Conservation (phyloP, 2,113 vertebrate species). For the Tenrec ecaudatus region DNA sequence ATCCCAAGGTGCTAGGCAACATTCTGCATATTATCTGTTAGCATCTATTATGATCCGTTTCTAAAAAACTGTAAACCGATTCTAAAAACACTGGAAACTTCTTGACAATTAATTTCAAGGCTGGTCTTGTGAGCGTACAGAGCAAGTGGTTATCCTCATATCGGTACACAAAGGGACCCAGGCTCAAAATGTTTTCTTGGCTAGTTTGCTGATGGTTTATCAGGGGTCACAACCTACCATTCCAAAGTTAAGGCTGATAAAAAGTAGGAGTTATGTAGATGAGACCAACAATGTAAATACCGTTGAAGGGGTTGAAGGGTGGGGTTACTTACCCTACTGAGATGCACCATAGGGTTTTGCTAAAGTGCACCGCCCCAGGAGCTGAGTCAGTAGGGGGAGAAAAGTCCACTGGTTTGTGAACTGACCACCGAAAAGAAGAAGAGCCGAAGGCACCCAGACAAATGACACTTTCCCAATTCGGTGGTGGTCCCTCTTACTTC, state of each 20-base stretch:
- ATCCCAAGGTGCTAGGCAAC: background rate
- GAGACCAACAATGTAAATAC: background rate
- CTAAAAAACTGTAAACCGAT: background rate
- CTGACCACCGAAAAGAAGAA: background rate
- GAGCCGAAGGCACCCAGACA: background rate
- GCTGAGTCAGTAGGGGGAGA: background rate
- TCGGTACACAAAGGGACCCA: background rate
- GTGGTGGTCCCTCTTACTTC: background rate
- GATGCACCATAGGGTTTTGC: background rate
- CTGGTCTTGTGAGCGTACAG: background rate
- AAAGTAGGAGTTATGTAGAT: background rate
- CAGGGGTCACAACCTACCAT: background rate
- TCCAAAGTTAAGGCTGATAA: background rate
- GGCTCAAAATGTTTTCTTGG: background rate
- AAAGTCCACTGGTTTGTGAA: background rate
- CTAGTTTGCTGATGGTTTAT: background rate
- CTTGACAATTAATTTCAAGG: constrained; percentile 8
- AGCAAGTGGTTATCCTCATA: background rate
- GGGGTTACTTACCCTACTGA: background rate
- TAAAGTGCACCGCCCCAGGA: background rate
- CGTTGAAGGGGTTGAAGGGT: background rate
- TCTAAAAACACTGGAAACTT: background rate
- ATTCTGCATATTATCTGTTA: background rate
- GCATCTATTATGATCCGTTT: constrained; percentile 2
- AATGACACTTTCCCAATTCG: background rate